Evolutionary conservation across 1,140 invertebrate species (phyloP).

Genomic region (Lucilia sericata): DNA sequence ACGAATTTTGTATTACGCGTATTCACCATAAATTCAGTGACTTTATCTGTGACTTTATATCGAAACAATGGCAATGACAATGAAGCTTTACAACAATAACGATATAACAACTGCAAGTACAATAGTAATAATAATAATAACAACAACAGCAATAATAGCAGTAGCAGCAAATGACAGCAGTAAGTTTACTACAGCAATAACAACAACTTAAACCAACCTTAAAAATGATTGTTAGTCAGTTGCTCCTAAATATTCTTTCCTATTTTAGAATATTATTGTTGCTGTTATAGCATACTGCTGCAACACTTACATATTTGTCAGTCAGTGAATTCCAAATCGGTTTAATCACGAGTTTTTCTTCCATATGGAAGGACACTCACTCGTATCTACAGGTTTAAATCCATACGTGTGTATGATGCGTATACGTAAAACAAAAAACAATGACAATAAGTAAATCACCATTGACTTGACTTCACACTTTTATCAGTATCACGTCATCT

Average conservation of each 20-base stretch:
- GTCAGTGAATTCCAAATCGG: not conserved
- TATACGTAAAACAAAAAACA: not conserved
- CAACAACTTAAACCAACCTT: not conserved
- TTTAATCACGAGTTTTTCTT: not conserved
- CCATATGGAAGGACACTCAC: not conserved
- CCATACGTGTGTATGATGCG: not conserved
- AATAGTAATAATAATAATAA: not conserved
- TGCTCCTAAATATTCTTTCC: not conserved
- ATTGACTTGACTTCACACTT: slow-evolving; percentile 37
- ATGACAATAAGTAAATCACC: slow-evolving; percentile 36
- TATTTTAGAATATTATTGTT: not conserved
- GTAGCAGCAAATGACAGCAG: not conserved
- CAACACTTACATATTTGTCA: not conserved
- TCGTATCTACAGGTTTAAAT: not conserved
- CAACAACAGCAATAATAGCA: not conserved
- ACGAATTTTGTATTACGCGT: slow-evolving; percentile 15
- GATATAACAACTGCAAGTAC: not conserved
- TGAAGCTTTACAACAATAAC: slow-evolving; percentile 28
- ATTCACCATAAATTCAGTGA: slow-evolving; percentile 33
- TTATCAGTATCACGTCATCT: slow-evolving; percentile 39
- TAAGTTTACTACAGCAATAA: not conserved
- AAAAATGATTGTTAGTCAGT: not conserved
- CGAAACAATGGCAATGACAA: slow-evolving; percentile 23
- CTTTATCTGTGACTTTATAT: slow-evolving; percentile 37
- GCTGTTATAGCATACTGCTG: not conserved